Evolutionary conservation across 2,888 invertebrate genomes (phyloP).

Genomic region (Pyrrhia umbra): DNA sequence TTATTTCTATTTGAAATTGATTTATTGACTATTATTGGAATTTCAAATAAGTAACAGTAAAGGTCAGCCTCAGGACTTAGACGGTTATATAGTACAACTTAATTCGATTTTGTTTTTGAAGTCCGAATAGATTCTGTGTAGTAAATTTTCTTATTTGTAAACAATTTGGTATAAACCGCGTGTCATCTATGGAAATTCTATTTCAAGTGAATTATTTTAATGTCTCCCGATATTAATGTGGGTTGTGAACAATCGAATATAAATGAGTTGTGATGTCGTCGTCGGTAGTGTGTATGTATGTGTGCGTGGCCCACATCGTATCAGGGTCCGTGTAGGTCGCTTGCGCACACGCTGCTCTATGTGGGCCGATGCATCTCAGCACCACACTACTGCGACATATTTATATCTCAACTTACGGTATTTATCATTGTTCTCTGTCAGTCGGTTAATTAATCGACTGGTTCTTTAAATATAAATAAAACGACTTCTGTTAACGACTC

Average conservation of each 20-base stretch:
- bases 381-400: slow-evolving; percentile 36
- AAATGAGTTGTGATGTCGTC: slow-evolving; percentile 48
- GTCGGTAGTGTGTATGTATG: slow-evolving; percentile 49
- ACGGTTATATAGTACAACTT: slow-evolving; percentile 20
- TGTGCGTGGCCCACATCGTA: slow-evolving; percentile 75
- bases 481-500: slow-evolving; percentile 38
- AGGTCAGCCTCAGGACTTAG: slow-evolving; percentile 8
- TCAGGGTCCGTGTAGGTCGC: slow-evolving; percentile 81
- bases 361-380: slow-evolving; percentile 67
- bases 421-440: slow-evolving; percentile 58
- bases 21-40: slow-evolving; percentile 33
- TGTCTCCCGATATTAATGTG: slow-evolving; percentile 42
- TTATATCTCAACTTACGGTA: slow-evolving; percentile 52
- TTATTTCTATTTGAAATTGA: slow-evolving; percentile 30
- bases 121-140: slow-evolving; percentile 11
- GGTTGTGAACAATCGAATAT: slow-evolving; percentile 60
- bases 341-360: slow-evolving; percentile 58
- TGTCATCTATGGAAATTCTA: slow-evolving; percentile 42
- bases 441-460: slow-evolving; percentile 52
- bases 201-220: slow-evolving; percentile 36
- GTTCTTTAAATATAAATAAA: slow-evolving; percentile 39
- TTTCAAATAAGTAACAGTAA: slow-evolving; percentile 35
- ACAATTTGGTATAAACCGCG: slow-evolving; percentile 44
- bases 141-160: slow-evolving; percentile 33
- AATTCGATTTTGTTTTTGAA: slow-evolving; percentile 32